Conservation (phyloP, 2,888 invertebrate genomes). For the Hirtodrosophila trivittata region DNA sequence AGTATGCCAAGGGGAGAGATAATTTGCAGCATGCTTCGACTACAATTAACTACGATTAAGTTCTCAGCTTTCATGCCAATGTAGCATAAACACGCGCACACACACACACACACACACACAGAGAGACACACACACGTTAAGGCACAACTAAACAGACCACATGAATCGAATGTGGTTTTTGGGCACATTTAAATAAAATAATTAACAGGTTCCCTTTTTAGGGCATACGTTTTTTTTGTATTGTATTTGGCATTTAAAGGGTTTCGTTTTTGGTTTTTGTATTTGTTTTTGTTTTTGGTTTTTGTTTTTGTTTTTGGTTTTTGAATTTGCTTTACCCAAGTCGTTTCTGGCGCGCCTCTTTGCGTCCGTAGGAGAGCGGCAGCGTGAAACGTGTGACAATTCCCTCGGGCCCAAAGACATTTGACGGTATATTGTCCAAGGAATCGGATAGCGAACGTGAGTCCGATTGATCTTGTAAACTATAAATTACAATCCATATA, state of each 20-base stretch:
- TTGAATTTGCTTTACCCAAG: constrained; percentile 87
- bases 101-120: constrained; percentile 8
- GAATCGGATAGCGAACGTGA: constrained; percentile 85
- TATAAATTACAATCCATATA: constrained; percentile 72
- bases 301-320: constrained; percentile 33
- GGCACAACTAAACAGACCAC: constrained; percentile 23
- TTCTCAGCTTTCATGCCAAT: constrained; percentile 33
- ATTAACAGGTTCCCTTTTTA: too few relatives aligned
- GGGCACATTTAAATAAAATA: too few relatives aligned
- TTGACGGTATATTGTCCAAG: constrained; percentile 86
- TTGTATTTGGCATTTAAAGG: neutral
- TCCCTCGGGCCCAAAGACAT: constrained; percentile 86
- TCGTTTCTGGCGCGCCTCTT: constrained; percentile 91
- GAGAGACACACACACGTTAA: too few relatives aligned
- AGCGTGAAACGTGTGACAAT: constrained; percentile 88
- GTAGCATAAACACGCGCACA: constrained; percentile 21
- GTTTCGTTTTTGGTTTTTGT: constrained; percentile 4
- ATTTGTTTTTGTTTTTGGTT: constrained; percentile 15
- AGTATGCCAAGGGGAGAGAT: too few relatives aligned
- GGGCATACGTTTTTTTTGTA: constrained; percentile 2
- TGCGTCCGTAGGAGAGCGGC: constrained; percentile 91
- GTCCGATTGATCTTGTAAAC: constrained; percentile 85
- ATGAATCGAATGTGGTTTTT: too few relatives aligned
- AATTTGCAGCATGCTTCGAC: neutral
- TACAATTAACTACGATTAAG: constrained; percentile 15